Evolutionary conservation across 1,140 invertebrate species (phyloP), one percentile per base, ranked within the genome.

Genomic region (Capitella teleta): DNA sequence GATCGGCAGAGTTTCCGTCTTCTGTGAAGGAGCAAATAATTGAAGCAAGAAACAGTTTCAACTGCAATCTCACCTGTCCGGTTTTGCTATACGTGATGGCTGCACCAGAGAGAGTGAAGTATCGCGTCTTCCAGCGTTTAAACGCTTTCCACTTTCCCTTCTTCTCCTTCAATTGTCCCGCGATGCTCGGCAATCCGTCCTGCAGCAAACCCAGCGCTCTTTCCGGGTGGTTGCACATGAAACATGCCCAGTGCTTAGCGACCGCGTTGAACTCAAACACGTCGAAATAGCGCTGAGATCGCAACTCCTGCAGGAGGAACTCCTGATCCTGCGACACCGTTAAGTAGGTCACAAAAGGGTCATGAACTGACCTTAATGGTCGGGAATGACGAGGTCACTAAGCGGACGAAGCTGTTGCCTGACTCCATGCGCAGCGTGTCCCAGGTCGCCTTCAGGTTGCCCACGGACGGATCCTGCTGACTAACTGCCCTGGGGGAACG

Each of bases 161-260:
- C 73, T 94, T 94, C 74, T 95, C 90, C 74, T 94, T 94, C 16
- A 95, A 70, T 67, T 89, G 86, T 1, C 90, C 91, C 76, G 72
- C 70, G 52, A 75, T 75, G 28, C 74, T 61, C 21, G 71, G 73
- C 19, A 60, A 50, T 24, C 65, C 71, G 51, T 67, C 64, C 36
- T 70, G 82, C 60, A 83, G 78, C 16, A 90, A 71, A 65, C 90
- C 86, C 18, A 81, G 77, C 14, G 87, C 85, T 62, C 84, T 79
- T 61, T 94, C 88, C 1, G 89, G 89, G 73, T 91, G 86, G 64
- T 87, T 86, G 68, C 90, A 95, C 47, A 89, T 76, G 68, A 90
- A 90, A 70, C 87, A 92, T 21, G 82, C 82, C 87, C 87, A 91
- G 57, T 77, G 75, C 42, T 73, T 76, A 55, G 65, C 72, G 8